Evolutionary conservation across 2,888 invertebrate species (phyloP).

Genomic region (Lordiphosa andalusiaca): DNA sequence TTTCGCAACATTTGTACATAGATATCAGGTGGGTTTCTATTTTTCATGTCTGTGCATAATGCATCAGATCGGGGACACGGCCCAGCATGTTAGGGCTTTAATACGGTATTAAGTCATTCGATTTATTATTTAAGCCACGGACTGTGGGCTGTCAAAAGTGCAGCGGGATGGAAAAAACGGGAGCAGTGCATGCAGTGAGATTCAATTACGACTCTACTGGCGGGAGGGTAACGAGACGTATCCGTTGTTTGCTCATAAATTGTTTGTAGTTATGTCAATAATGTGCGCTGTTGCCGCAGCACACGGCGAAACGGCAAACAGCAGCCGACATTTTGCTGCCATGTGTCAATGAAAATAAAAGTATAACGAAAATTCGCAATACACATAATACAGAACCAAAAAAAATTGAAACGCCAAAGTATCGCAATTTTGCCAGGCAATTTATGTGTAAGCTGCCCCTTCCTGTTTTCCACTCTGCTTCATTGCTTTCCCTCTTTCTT

Average conservation of each 20-base stretch:
- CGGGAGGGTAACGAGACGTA: constrained; percentile 54
- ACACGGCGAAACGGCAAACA: constrained; percentile 15
- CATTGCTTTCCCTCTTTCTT: not conserved
- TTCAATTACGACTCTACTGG: constrained; percentile 49
- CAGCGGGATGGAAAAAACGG: constrained; percentile 26
- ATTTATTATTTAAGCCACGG: constrained; percentile 63
- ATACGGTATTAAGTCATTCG: constrained; percentile 67
- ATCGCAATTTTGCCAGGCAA: constrained; percentile 48
- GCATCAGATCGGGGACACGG: constrained; percentile 30
- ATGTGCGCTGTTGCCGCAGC: constrained; percentile 24
- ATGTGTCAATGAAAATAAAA: constrained; percentile 53
- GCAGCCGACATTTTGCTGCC: constrained; percentile 35
- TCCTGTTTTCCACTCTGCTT: not conserved
- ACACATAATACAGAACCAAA: constrained; percentile 4
- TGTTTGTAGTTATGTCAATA: constrained; percentile 69
- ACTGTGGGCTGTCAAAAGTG: constrained; percentile 64
- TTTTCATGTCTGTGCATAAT: constrained; percentile 44
- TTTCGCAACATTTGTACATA: constrained; percentile 14
- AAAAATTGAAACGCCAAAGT: constrained; percentile 38
- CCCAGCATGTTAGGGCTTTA: constrained; percentile 43
- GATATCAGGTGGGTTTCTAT: constrained; percentile 31
- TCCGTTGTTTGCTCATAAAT: constrained; percentile 68
- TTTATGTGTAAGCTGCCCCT: constrained; percentile 25
- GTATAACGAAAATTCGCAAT: constrained; percentile 20
- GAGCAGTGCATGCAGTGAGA: constrained; percentile 50